Conservation (phyloP, 2,888 invertebrate genomes). For the Campopleginae sp. region DNA sequence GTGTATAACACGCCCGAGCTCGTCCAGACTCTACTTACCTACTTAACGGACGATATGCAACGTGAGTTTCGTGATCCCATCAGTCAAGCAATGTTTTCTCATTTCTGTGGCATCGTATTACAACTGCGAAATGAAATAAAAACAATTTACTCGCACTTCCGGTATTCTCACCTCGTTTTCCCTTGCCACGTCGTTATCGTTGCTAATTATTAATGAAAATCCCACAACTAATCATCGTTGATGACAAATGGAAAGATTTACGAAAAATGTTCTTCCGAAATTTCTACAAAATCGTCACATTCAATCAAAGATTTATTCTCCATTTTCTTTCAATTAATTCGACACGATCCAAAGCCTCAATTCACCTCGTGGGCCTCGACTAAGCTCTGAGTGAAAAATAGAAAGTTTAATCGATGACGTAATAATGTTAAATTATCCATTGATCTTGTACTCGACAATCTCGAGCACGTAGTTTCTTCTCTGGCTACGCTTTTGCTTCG, state of each 20-base stretch:
- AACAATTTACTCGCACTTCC: conserved; percentile 19
- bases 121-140: conserved; percentile 11
- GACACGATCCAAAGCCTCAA: neutral
- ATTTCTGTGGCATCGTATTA: conserved; percentile 46
- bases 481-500: conserved; percentile 15
- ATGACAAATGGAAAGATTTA: neutral
- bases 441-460: conserved; percentile 41
- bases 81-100: conserved; percentile 54
- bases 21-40: conserved; percentile 76
- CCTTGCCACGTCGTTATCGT: neutral
- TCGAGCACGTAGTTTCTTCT: conserved; percentile 1
- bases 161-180: conserved; percentile 33
- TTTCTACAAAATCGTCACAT: neutral
- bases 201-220: neutral
- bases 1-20: conserved; percentile 72
- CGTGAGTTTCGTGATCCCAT: conserved; percentile 68
- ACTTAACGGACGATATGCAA: conserved; percentile 74
- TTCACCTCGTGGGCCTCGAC: neutral
- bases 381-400: neutral
- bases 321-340: neutral
- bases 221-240: neutral
- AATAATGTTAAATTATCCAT: conserved; percentile 23
- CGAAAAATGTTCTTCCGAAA: neutral
- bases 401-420: conserved; percentile 31
- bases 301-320: too few relatives aligned